Evolutionary conservation across 2,113 vertebrate genomes (phyloP).

Genomic region (Passer montanus): DNA sequence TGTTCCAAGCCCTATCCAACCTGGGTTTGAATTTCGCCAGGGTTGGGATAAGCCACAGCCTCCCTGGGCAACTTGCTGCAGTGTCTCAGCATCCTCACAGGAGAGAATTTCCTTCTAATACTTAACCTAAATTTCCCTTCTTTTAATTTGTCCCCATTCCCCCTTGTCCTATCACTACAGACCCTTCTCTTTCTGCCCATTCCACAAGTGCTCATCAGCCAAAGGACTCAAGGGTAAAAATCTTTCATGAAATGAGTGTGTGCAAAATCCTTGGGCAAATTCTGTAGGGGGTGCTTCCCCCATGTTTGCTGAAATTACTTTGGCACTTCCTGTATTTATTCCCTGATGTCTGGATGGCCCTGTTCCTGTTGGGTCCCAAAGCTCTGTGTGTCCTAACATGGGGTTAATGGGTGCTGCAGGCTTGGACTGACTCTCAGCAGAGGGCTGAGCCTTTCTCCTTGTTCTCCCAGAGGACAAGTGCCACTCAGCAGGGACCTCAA

Average conservation of each 20-base stretch:
- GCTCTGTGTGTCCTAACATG: neutral
- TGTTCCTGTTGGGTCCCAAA: neutral
- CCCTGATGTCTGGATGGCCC: neutral
- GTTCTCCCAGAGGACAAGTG: neutral
- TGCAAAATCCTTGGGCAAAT: neutral
- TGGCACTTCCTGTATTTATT: neutral
- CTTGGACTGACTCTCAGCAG: neutral
- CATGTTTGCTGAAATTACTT: neutral
- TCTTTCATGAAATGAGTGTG: neutral
- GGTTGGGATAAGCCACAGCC: neutral
- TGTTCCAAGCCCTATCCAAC: neutral
- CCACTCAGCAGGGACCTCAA: slow-evolving; percentile 19
- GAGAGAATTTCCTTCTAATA: neutral
- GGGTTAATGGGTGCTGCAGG: neutral
- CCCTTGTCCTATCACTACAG: neutral
- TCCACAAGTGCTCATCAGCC: neutral
- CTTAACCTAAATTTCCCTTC: neutral
- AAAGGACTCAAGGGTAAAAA: neutral
- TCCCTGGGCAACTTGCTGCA: neutral
- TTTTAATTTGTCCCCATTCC: neutral
- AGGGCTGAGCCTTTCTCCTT: neutral
- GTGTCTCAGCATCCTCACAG: neutral
- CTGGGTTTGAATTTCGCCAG: neutral
- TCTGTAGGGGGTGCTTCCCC: neutral
- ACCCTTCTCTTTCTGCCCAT: neutral